A percentile compares a stretch with the other conserved stretches of the same genome.
Evolutionary conservation across 1,140 invertebrate species (phyloP).

Genomic region (Drosophila simulans): DNA sequence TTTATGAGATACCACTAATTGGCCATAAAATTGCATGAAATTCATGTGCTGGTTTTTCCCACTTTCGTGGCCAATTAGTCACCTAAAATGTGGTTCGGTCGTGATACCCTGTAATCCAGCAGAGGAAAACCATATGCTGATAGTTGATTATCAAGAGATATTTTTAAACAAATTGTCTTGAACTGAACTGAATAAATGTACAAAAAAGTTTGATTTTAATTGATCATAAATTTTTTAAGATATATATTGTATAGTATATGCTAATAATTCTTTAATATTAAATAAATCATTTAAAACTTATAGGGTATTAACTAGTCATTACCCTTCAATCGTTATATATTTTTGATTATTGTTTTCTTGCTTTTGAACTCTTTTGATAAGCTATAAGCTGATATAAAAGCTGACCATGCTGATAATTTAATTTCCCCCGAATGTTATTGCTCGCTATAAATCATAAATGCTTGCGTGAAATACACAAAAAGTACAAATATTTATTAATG

Average conservation of each 20-base stretch:
- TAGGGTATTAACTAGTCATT: background rate
- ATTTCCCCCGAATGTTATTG: conserved; percentile 30
- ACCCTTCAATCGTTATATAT: background rate
- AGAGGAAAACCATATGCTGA: background rate
- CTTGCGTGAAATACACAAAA: conserved; percentile 10
- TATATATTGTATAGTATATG: too few species aligned
- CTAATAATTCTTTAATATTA: too few species aligned
- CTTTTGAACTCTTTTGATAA: conserved; percentile 37
- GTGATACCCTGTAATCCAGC: conserved; percentile 5
- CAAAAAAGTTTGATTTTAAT: too few species aligned
- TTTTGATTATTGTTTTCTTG: conserved; percentile 27
- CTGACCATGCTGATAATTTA: conserved; percentile 48
- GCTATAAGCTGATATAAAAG: conserved; percentile 41
- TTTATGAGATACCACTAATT: conserved; percentile 50
- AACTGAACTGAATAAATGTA: too few species aligned
- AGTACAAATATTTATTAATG: conserved; percentile 18
- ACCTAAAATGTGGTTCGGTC: conserved; percentile 32
- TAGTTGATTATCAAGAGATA: too few species aligned
- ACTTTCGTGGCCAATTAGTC: conserved; percentile 48
- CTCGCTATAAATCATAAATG: conserved; percentile 43
- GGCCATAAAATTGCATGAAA: conserved; percentile 53
- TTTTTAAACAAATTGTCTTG: too few species aligned
- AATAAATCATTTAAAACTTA: too few species aligned
- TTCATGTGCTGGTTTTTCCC: conserved; percentile 45
- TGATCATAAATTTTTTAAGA: too few species aligned